These are phyloP conservation scores for Callorhinus ursinus DNA, from an alignment of 2,113 vertebrate species.

Conservation along the genomic window DNA sequence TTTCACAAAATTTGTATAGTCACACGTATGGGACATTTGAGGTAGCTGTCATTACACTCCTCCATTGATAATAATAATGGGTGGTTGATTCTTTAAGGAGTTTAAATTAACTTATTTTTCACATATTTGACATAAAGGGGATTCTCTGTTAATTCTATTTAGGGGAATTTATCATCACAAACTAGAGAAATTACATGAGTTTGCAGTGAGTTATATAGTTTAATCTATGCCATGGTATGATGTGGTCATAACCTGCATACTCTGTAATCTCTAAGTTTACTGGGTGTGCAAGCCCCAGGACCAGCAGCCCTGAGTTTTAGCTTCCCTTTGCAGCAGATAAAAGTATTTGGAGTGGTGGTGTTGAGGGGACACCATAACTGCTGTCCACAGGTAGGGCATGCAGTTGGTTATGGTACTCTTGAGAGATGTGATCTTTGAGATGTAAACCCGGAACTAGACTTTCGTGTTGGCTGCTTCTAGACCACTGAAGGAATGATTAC, in stretches of 20 bases:
- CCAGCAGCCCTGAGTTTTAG: no score
- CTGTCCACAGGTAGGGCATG: neutral
- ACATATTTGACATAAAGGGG: neutral
- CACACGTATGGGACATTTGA: neutral
- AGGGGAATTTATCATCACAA: neutral
- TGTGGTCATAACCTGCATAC: neutral
- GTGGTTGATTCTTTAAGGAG: neutral
- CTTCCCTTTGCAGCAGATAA: neutral
- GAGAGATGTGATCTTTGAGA: neutral
- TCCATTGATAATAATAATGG: neutral
- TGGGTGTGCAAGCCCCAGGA: neutral
- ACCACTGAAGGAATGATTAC: neutral
- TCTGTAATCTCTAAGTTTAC: neutral
- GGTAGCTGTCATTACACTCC: neutral
- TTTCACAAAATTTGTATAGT: neutral
- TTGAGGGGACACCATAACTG: neutral
- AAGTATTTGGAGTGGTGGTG: neutral
- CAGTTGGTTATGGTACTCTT: neutral
- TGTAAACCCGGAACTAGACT: neutral
- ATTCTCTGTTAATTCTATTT: neutral
- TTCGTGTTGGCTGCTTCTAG: neutral
- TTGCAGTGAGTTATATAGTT: neutral
- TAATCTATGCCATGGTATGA: neutral
- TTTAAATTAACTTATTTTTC: constrained; percentile 37
- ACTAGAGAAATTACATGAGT: neutral